A percentile compares a stretch with the other conserved stretches of the same genome.
Conservation (phyloP, 64 coral and sea anemone species). For the Pachyseris speciosa region DNA sequence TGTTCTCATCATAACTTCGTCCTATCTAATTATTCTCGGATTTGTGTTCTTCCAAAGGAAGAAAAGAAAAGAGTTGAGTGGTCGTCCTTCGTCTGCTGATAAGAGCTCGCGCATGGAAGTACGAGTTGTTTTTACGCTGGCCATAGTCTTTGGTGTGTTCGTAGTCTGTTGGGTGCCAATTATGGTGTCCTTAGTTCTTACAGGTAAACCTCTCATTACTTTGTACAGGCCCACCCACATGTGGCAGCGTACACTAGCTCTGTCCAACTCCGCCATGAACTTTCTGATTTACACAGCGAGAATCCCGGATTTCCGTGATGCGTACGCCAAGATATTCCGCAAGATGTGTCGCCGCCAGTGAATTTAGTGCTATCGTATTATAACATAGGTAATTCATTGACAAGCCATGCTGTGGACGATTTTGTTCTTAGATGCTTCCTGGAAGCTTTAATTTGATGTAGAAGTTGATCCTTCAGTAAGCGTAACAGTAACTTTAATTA, state of each 20-base stretch:
- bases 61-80: background rate
- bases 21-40: background rate
- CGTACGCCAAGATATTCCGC: background rate
- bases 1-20: background rate
- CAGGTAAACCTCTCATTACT: background rate
- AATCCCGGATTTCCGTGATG: conserved; percentile 5
- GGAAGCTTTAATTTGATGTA: too few species aligned
- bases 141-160: background rate
- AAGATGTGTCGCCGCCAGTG: conserved; percentile 10
- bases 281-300: conserved; percentile 9
- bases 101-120: background rate
- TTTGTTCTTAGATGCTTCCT: too few species aligned
- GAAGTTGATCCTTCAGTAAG: too few species aligned
- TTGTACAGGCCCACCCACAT: background rate
- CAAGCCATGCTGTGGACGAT: too few species aligned
- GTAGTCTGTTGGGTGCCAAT: background rate
- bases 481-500: too few species aligned
- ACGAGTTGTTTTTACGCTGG: background rate
- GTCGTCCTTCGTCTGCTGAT: background rate
- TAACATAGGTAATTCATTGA: too few species aligned
- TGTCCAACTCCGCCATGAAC: conserved; percentile 16
- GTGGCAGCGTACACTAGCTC: background rate
- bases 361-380: too few species aligned
- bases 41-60: background rate
- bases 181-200: background rate